phyloP scores from a whole-genome alignment of 2,113 vertebrate genomes.

The Pungitius pungitius region DNA sequence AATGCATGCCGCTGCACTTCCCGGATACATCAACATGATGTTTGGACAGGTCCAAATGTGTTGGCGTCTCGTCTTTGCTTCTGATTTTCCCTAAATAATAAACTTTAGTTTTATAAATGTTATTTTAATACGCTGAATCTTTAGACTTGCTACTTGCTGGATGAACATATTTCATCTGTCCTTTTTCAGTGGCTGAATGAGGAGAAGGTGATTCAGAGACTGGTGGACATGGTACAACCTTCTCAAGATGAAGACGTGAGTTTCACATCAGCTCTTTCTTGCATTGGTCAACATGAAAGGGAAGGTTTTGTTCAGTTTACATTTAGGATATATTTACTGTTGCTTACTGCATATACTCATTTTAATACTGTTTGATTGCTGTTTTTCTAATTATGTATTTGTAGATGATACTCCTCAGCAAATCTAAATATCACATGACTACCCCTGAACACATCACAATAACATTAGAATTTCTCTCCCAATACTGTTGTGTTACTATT shows the following conservation, averaged over 20 bases:
- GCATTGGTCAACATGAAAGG: background rate
- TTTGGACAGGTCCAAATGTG: background rate
- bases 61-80: background rate
- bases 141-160: background rate
- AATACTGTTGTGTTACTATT: background rate
- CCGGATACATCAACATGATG: background rate
- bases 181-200: slow-evolving; percentile 92
- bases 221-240: slow-evolving; percentile 95
- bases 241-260: slow-evolving; percentile 99
- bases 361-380: background rate
- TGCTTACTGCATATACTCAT: background rate
- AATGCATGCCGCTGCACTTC: background rate
- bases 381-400: background rate
- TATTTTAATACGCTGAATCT: background rate
- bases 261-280: slow-evolving; percentile 38
- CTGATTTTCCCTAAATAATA: too few species aligned
- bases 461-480: background rate
- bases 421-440: background rate
- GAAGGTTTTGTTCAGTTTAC: background rate
- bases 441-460: background rate
- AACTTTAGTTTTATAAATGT: background rate
- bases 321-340: background rate
- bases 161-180: slow-evolving; percentile 4
- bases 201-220: slow-evolving; percentile 95
- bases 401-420: background rate